Evolutionary conservation across 1,140 invertebrate genomes (phyloP).

Genomic region (Pectinophora gossypiella): DNA sequence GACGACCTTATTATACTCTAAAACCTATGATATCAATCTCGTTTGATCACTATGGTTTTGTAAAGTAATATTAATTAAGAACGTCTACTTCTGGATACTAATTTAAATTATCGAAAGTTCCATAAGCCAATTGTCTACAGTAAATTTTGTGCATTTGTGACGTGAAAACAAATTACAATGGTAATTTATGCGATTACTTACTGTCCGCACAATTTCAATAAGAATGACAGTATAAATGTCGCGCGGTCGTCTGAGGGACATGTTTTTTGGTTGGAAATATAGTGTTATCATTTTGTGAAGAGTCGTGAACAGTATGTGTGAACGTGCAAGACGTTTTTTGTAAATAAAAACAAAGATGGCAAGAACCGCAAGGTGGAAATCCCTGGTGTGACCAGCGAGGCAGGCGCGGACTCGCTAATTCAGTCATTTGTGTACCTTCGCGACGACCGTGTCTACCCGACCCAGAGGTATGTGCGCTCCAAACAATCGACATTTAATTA

Average conservation of each 20-base stretch:
- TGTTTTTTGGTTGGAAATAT: slow-evolving; percentile 13
- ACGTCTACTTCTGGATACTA: too few relatives aligned
- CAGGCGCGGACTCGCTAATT: slow-evolving; percentile 16
- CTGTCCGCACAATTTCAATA: slow-evolving; percentile 29
- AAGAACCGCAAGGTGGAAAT: slow-evolving; percentile 41
- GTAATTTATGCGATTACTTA: slow-evolving; percentile 43
- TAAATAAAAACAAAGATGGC: slow-evolving; percentile 19
- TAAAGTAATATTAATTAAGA: too few relatives aligned
- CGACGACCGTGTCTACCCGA: slow-evolving; percentile 35
- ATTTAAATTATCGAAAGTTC: too few relatives aligned
- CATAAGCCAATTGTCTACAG: too few relatives aligned
- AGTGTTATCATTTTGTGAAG: not conserved
- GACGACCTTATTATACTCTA: too few relatives aligned
- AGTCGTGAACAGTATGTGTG: not conserved
- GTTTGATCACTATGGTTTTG: too few relatives aligned
- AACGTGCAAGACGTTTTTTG: not conserved
- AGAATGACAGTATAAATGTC: slow-evolving; percentile 15
- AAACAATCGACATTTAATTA: slow-evolving; percentile 34
- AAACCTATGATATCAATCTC: too few relatives aligned
- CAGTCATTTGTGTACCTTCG: slow-evolving; percentile 51
- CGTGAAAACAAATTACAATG: slow-evolving; percentile 10
- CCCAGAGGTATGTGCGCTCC: slow-evolving; percentile 46
- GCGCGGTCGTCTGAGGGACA: slow-evolving; percentile 10
- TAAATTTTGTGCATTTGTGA: not conserved
- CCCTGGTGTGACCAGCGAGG: slow-evolving; percentile 28